Evolutionary conservation across 2,113 vertebrate genomes (phyloP).

Genomic region (Entelurus aequoreus): DNA sequence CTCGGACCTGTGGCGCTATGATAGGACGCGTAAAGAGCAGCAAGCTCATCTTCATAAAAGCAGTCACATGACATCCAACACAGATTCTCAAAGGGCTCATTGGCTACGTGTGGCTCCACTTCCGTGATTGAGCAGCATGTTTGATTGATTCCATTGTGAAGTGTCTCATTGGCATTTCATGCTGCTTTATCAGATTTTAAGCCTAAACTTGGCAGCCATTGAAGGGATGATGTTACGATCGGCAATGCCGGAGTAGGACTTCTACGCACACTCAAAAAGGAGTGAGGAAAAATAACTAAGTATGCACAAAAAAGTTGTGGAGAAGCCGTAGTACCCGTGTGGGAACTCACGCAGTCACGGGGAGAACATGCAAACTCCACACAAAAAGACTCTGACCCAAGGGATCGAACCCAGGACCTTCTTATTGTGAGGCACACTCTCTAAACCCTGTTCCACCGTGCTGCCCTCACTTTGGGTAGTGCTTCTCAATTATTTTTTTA

Average conservation of each 20-base stretch:
- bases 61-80: slow-evolving; percentile 39
- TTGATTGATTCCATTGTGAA: slow-evolving; percentile 13
- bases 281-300: not conserved
- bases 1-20: slow-evolving; percentile 20
- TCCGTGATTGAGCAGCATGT: slow-evolving; percentile 6
- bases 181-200: slow-evolving; percentile 51
- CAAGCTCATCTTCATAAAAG: slow-evolving; percentile 31
- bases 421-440: no score
- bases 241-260: no score
- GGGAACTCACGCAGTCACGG: no score
- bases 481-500: no score
- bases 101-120: slow-evolving; percentile 37
- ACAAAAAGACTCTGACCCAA: no score
- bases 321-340: no score
- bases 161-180: slow-evolving; percentile 36
- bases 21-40: not conserved
- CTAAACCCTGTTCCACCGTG: no score
- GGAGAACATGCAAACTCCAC: no score
- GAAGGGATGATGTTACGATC: slow-evolving; percentile 29
- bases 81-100: slow-evolving; percentile 22
- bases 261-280: not conserved
- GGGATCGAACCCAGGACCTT: no score
- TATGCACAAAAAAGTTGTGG: no score
- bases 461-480: no score
- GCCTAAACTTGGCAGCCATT: slow-evolving; percentile 51